These are phyloP conservation scores for Glaucomys volans DNA, from an alignment of 2,113 vertebrate genomes.

Conservation along the genomic window DNA sequence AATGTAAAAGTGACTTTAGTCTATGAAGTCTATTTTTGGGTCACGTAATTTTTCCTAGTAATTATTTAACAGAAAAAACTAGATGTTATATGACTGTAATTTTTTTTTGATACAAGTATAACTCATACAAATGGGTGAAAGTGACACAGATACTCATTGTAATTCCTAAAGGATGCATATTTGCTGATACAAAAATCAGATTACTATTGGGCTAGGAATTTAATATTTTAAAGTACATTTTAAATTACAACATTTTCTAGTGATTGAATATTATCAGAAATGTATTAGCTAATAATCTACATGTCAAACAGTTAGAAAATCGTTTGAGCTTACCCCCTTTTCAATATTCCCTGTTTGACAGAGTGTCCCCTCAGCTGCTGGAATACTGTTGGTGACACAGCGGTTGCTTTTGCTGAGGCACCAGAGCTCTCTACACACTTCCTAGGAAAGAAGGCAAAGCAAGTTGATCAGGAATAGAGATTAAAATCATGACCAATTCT, in stretches of 20 bases:
- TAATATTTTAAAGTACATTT: slow-evolving; percentile 46
- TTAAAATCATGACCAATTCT: slow-evolving; percentile 38
- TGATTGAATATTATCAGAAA: slow-evolving; percentile 40
- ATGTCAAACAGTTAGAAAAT: slow-evolving; percentile 57
- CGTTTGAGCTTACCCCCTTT: slow-evolving; percentile 94
- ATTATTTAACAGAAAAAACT: slow-evolving; percentile 52
- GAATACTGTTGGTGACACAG: slow-evolving; percentile 99
- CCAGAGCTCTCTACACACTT: slow-evolving; percentile 99
- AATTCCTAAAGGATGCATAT: slow-evolving; percentile 8
- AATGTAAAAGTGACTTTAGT: slow-evolving; percentile 34
- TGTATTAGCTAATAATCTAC: not conserved
- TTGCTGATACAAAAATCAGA: not conserved
- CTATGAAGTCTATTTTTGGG: not conserved
- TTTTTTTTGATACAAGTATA: slow-evolving; percentile 42
- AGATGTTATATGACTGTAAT: not conserved
- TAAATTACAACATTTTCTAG: slow-evolving; percentile 55
- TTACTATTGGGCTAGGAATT: slow-evolving; percentile 34
- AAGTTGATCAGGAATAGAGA: slow-evolving; percentile 95
- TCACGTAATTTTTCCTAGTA: slow-evolving; percentile 41
- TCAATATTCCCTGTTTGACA: slow-evolving; percentile 98
- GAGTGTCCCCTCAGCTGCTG: slow-evolving; percentile 97
- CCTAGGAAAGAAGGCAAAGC: slow-evolving; percentile 99
- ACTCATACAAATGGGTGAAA: slow-evolving; percentile 7
- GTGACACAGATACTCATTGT: not conserved
- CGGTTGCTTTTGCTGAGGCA: slow-evolving; percentile 99